These are phyloP conservation scores for Archivesica marissinica DNA, from an alignment of 1,140 invertebrate species.

Conservation along the genomic window DNA sequence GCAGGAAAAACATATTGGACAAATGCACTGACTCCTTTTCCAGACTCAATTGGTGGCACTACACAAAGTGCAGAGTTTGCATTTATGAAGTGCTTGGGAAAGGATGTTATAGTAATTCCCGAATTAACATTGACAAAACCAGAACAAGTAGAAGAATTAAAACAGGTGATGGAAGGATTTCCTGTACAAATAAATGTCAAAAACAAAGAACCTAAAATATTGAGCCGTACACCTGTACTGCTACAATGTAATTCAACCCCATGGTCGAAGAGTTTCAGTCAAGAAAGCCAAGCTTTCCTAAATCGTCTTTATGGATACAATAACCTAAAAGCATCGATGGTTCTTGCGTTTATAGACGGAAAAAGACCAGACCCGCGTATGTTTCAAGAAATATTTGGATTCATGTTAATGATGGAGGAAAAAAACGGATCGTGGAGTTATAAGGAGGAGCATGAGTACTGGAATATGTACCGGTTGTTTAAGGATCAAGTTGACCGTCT, in stretches of 20 bases:
- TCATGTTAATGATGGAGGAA: no score
- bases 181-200: constrained; percentile 18
- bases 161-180: constrained; percentile 29
- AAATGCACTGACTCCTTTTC: neutral
- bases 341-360: no score
- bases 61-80: neutral
- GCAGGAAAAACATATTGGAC: constrained; percentile 35
- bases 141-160: neutral
- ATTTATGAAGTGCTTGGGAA: neutral
- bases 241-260: constrained; percentile 6
- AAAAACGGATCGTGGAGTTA: no score
- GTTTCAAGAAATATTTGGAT: no score
- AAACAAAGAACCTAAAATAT: constrained; percentile 8
- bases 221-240: neutral
- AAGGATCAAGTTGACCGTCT: no score
- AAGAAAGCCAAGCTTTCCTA: neutral
- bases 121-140: neutral
- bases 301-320: neutral
- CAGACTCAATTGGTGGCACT: neutral
- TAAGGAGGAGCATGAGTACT: no score
- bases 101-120: constrained; percentile 6
- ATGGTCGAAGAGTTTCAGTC: neutral
- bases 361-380: no score
- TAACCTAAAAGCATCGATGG: neutral
- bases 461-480: no score